Base-by-base conservation (phyloP, 2,113 vertebrate genomes). In the Equus quagga region DNA sequence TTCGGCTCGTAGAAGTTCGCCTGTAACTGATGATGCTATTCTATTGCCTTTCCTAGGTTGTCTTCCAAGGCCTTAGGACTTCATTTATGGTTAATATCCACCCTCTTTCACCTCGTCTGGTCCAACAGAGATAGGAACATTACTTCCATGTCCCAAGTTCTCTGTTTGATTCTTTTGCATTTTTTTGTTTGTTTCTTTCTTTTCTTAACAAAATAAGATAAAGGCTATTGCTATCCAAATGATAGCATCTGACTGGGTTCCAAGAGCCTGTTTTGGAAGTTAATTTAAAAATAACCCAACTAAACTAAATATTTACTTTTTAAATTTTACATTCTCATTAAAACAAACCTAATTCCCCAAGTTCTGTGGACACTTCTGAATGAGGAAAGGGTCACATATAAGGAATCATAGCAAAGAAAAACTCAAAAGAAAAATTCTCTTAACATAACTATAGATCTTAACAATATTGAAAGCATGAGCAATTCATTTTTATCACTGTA, bases 381-480 rank as follows among this genome's bases (percentile, higher is more conserved):
- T 58, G 24, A 94, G 51, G 49, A 80, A 89, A 76, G 12, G 8
- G 1, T 21, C n/a, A 76, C 0, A 0, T 83, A 41, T 28, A 81
- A 82, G 18, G 15, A 91, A 49, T 94, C 10, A 56, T 15, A 84
- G 21, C 67, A 73, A 31, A 88, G 5, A 75, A 96, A 82, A 73
- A 2, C 24, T 62, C 24, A 85, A 94, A 94, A 69, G 44, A 97
- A 41, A 1, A 96, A 84, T 73, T 64, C 1, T 82, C 82, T 96
- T 92, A 92, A 73, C 92, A 89, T 58, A 82, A 46, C 11, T 73
- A 24, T 67, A 76, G 56, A 79, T 92, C 44, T 86, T 86, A 92
- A 73, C 23, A 14, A 56, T 46, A 92, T 56, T 8, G 11, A 33
- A 94, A 26, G 2, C 23, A 84, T 26, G 10, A 87, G 5, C 33